phyloP scores from a whole-genome alignment of 2,113 vertebrate species.

The Megaceryle torquata region DNA sequence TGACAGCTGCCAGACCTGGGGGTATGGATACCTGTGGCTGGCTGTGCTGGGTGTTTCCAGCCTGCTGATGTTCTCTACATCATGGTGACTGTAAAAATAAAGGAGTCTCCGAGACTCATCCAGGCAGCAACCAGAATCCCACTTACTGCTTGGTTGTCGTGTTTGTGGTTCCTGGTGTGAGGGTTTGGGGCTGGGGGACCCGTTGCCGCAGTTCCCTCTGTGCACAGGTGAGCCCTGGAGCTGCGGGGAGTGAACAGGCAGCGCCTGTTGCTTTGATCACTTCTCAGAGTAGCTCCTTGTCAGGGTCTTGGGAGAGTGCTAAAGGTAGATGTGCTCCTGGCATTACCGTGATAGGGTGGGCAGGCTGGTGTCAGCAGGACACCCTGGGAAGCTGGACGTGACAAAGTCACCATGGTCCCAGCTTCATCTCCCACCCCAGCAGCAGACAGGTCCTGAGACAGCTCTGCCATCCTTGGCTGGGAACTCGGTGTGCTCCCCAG shows the following conservation, averaged over 20 bases:
- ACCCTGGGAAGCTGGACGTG: accelerated
- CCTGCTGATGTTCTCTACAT: background rate
- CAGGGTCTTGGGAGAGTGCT: background rate
- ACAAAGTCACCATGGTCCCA: background rate
- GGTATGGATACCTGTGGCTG: background rate
- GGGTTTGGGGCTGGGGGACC: background rate
- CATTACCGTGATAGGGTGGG: background rate
- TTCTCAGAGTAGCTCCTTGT: background rate
- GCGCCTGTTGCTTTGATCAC: background rate
- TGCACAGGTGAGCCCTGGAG: background rate
- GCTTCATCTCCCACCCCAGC: background rate
- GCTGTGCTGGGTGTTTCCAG: background rate
- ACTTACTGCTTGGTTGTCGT: accelerated
- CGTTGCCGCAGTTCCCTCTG: accelerated
- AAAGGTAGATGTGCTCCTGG: background rate
- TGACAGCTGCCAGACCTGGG: background rate
- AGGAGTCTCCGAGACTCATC: background rate
- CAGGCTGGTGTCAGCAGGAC: background rate
- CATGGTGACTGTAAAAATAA: background rate
- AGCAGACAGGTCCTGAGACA: accelerated
- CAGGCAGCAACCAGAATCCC: background rate
- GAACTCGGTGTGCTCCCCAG: background rate
- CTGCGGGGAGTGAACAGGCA: background rate
- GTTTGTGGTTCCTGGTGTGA: background rate
- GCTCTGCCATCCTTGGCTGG: background rate